Conservation (phyloP, 1,140 invertebrate genomes). For the Adelges cooleyi region DNA sequence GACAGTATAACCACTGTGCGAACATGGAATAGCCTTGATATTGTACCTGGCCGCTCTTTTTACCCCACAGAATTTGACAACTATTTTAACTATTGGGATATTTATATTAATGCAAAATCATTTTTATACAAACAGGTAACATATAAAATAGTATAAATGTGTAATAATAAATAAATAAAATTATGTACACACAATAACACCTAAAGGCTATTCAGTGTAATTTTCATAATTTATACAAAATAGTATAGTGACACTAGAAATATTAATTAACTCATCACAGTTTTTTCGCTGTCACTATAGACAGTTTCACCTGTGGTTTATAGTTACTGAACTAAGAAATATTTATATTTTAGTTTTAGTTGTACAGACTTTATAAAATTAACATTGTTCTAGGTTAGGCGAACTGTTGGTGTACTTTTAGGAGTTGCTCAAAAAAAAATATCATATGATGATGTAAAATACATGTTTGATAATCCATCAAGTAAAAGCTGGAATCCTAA, state of each 20-base stretch:
- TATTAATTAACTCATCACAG: no score
- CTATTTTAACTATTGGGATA: conserved; percentile 30
- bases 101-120: conserved; percentile 26
- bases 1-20: conserved; percentile 17
- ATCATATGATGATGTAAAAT: conserved; percentile 22
- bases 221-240: no score
- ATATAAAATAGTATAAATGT: no score
- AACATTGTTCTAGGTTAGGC: conserved; percentile 27
- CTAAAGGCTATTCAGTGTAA: no score
- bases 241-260: no score
- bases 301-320: no score
- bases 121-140: conserved; percentile 31
- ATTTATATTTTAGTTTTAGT: no score
- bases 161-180: no score
- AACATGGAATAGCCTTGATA: conserved; percentile 18
- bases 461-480: conserved; percentile 31
- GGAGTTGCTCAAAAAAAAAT: conserved; percentile 26
- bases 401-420: conserved; percentile 25
- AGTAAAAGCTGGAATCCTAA: conserved; percentile 9
- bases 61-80: conserved; percentile 20
- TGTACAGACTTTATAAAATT: no score
- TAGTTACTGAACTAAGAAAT: no score
- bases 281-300: no score
- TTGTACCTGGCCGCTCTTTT: conserved; percentile 28
- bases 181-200: no score